Percentiles rank a stretch among this genome's conserved stretches.
These are phyloP conservation scores for Uropsilus gracilis DNA, from an alignment of 2,113 vertebrate genomes.

Conservation along the genomic window DNA sequence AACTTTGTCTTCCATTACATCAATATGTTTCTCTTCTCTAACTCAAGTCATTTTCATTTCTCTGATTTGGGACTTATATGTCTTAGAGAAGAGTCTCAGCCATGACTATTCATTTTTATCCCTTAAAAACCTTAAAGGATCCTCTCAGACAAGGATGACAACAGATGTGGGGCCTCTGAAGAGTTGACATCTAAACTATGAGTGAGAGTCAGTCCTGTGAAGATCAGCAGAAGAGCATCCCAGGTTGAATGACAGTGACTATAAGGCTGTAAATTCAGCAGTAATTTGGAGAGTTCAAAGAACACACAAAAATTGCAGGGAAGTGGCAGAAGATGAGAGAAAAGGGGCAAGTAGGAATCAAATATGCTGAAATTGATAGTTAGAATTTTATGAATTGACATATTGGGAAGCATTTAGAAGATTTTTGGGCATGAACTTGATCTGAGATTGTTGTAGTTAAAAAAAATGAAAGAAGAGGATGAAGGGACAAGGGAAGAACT, in stretches of 20 bases:
- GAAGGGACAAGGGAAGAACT: background rate
- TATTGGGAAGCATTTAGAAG: background rate
- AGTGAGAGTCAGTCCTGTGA: background rate
- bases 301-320: background rate
- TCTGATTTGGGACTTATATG: background rate
- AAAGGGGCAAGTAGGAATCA: background rate
- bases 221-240: background rate
- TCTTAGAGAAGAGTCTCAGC: background rate
- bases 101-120: background rate
- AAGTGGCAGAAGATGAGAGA: background rate
- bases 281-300: background rate
- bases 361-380: background rate
- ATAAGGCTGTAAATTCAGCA: background rate
- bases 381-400: background rate
- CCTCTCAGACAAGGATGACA: background rate
- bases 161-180: background rate
- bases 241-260: too few relatives aligned
- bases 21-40: background rate
- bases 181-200: background rate
- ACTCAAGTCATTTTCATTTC: background rate
- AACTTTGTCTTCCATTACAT: background rate
- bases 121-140: background rate
- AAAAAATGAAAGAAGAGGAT: background rate
- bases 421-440: background rate
- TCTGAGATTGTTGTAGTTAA: background rate